These are phyloP conservation scores for Anastrepha obliqua DNA, from an alignment of 1,140 invertebrate genomes.

Conservation along the genomic window DNA sequence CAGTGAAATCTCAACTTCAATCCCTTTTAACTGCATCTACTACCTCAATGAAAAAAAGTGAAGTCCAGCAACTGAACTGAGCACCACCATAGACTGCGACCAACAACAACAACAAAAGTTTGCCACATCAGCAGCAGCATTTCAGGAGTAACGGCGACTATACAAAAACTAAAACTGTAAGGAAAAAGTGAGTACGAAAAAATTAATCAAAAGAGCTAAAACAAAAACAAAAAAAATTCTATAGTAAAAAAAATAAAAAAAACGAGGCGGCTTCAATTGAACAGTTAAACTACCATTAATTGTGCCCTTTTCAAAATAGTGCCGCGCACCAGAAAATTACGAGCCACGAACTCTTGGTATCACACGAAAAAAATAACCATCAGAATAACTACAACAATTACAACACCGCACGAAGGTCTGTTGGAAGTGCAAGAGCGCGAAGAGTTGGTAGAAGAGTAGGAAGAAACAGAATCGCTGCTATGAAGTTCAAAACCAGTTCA, in stretches of 20 bases:
- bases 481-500: slow-evolving; percentile 20
- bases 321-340: slow-evolving; percentile 50
- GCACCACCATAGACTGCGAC: not conserved
- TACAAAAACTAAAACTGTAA: too few relatives aligned
- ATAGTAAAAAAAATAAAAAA: not conserved
- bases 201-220: not conserved
- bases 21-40: not conserved
- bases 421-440: not conserved
- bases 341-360: slow-evolving; percentile 27
- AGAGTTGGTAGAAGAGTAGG: not conserved
- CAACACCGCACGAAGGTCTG: not conserved
- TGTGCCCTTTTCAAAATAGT: slow-evolving; percentile 64
- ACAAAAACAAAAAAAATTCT: not conserved
- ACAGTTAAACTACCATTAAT: slow-evolving; percentile 74
- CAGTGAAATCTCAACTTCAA: slow-evolving; percentile 1
- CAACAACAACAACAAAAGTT: not conserved
- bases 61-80: not conserved
- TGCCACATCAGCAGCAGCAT: slow-evolving; percentile 9
- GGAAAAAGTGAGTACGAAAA: slow-evolving; percentile 22
- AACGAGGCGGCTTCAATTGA: slow-evolving; percentile 70
- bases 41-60: not conserved
- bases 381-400: slow-evolving; percentile 11
- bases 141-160: not conserved
- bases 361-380: not conserved
- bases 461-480: not conserved